Percentiles rank a stretch among this genome's conserved stretches.
Evolutionary conservation across 2,113 vertebrate genomes (phyloP).

Genomic region (Cichladusa arquata): DNA sequence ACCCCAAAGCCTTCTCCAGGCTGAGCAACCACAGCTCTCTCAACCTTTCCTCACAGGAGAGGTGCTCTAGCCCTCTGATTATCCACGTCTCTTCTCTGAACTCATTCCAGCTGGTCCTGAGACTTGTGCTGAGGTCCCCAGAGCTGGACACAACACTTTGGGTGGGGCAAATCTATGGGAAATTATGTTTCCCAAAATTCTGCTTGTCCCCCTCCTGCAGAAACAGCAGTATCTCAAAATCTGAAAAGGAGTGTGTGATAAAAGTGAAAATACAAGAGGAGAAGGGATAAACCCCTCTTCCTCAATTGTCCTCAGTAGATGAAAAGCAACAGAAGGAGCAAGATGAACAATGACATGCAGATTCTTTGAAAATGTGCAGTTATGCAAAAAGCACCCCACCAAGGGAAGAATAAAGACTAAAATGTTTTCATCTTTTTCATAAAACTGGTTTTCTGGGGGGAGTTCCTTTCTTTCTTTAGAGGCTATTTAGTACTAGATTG

Average conservation of each 20-base stretch:
- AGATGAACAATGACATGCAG: fast-evolving
- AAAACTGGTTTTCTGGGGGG: neutral
- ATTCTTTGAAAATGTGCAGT: neutral
- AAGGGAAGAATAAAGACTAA: neutral
- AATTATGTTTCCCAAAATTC: neutral
- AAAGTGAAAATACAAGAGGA: neutral
- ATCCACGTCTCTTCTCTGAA: neutral
- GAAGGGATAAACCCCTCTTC: neutral
- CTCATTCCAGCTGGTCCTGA: neutral
- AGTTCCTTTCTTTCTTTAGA: neutral
- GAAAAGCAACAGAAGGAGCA: neutral
- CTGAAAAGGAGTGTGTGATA: neutral
- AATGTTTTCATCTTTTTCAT: neutral
- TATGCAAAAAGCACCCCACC: neutral
- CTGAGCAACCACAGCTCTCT: neutral
- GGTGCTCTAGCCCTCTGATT: neutral
- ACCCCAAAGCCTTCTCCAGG: neutral
- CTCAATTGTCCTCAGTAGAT: neutral
- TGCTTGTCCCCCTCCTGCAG: neutral
- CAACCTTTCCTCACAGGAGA: neutral
- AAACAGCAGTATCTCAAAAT: neutral
- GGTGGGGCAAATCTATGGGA: neutral
- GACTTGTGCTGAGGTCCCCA: neutral
- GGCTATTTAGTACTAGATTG: neutral
- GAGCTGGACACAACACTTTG: neutral